These are phyloP conservation scores for Petromus typicus DNA, from an alignment of 2,113 vertebrate genomes.

Conservation along the genomic window DNA sequence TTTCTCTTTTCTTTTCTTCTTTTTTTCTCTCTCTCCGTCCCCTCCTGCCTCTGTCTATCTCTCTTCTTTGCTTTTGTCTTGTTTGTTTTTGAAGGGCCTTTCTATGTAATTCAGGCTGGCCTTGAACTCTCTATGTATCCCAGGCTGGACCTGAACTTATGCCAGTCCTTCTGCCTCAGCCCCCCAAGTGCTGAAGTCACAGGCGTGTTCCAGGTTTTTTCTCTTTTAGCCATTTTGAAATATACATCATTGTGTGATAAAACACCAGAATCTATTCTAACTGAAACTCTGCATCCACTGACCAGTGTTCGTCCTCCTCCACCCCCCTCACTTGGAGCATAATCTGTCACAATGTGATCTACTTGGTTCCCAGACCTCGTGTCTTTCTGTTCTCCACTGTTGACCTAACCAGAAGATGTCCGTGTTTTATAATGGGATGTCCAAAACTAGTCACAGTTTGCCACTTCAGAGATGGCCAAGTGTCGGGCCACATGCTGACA, in stretches of 20 bases:
- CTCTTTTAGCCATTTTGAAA: not conserved
- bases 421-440: not conserved
- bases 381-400: not conserved
- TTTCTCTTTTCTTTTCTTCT: not conserved
- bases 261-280: not conserved
- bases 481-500: accelerated
- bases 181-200: not conserved
- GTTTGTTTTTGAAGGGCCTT: not conserved
- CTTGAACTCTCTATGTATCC: not conserved
- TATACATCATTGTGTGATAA: not conserved
- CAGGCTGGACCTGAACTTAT: not conserved
- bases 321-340: not conserved
- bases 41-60: not conserved
- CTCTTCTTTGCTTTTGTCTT: not conserved
- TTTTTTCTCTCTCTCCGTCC: too few relatives aligned
- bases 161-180: not conserved
- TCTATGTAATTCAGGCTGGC: not conserved
- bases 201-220: not conserved
- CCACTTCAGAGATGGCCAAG: not conserved
- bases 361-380: not conserved
- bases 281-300: not conserved
- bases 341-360: accelerated
- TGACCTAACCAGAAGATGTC: not conserved
- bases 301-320: not conserved
- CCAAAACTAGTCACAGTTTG: not conserved